These are phyloP conservation scores for Nycticryphes semicollaris DNA, from an alignment of 2,113 vertebrate species.

Conservation along the genomic window DNA sequence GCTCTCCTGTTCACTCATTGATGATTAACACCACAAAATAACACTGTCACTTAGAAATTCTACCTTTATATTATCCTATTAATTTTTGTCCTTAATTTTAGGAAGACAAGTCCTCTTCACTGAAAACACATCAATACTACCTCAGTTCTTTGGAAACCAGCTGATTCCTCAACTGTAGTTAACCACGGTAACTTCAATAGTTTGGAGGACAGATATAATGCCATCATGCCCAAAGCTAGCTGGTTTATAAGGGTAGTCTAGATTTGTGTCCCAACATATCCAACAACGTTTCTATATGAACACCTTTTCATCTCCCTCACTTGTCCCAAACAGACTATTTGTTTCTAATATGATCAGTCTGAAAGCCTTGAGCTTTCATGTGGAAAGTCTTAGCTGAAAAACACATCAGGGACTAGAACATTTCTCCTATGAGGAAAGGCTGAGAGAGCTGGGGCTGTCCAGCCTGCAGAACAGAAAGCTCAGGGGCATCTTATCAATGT, in stretches of 20 bases:
- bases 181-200: background rate
- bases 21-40: background rate
- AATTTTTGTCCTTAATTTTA: background rate
- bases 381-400: background rate
- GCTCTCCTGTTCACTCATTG: background rate
- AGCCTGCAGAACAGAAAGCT: background rate
- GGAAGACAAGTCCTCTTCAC: background rate
- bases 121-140: background rate
- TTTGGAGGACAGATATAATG: background rate
- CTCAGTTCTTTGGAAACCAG: background rate
- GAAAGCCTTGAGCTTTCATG: background rate
- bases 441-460: background rate
- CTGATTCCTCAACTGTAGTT: background rate
- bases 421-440: accelerated
- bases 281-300: background rate
- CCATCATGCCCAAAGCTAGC: background rate
- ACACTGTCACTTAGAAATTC: background rate
- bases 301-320: background rate
- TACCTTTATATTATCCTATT: background rate
- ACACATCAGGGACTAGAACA: background rate
- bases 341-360: background rate
- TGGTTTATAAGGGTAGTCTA: background rate
- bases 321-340: background rate
- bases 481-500: background rate
- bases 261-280: background rate